Base-by-base conservation (phyloP, 2,113 vertebrate genomes). In the Mus pahari region DNA sequence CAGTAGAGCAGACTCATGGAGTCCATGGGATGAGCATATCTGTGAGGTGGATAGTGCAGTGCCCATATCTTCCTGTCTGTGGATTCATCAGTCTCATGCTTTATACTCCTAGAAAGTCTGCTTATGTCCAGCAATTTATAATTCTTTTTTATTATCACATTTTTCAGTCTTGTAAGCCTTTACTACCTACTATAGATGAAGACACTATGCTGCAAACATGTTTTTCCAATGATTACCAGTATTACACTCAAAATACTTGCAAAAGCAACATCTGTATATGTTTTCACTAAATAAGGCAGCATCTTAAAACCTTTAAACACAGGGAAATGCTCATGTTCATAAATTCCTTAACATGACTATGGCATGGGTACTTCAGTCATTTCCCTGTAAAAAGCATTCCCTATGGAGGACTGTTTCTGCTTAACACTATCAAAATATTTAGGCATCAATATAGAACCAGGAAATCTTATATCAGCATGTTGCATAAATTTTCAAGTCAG, bases 401-500 rank as follows among this genome's bases (percentile, higher is more conserved):
- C 31, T 62, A 73, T 1, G 62, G 42, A 48, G 71, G n/a, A 88
- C 53, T 55, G 62, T 66, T 84, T 75, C 0, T 7, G 17, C 68
- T 68, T 68, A 36, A 45, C 26, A 36, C 24, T 91, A 33, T 79
- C 64, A 91, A 94, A 91, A 93, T 93, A 93, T 86, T 86, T 66
- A 60, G 33, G 36, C 64, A n/a, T 60, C 17, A 71, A 17, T 66
- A 33, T 45, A 55, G 53, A 93, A 96, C 36, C 11, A 68, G 8
- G 4, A 89, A 89, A 79, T 88, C 77, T 66, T 90, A 78, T 73
- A 66, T 50, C 20, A 90, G 86, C 62, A 50, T 8, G 53, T 50
- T 8, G 36, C 48, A 55, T 53, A 48, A 42, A 12, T 95, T 91
- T 89, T 91, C n/a, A 88, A 90, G 28, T 45, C 50, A 36, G 33